These are phyloP conservation scores for Octodonta nipae DNA, from an alignment of 2,888 invertebrate genomes.

Conservation along the genomic window DNA sequence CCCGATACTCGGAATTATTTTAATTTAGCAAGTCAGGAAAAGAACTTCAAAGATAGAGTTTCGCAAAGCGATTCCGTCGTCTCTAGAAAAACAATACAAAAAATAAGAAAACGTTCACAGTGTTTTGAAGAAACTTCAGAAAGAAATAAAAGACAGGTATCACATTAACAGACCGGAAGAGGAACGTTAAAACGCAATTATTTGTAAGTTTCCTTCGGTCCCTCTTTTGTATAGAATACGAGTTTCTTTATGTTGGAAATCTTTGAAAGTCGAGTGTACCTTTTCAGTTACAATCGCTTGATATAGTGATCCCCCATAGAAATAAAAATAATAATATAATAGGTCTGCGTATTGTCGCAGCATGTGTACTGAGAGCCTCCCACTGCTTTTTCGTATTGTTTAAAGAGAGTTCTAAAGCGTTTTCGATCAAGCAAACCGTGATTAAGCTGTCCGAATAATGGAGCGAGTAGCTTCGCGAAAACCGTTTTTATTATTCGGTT, in stretches of 20 bases:
- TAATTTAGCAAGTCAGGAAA: too few relatives aligned
- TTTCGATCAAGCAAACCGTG: slow-evolving; percentile 22
- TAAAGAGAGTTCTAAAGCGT: slow-evolving; percentile 28
- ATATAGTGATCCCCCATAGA: slow-evolving; percentile 30
- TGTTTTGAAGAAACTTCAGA: too few relatives aligned
- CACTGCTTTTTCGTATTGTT: slow-evolving; percentile 31
- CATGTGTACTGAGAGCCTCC: slow-evolving; percentile 31
- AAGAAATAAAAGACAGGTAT: slow-evolving; percentile 23
- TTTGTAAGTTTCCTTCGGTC: slow-evolving; percentile 30
- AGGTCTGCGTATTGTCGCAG: slow-evolving; percentile 28
- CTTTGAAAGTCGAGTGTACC: slow-evolving; percentile 33
- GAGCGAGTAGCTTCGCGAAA: slow-evolving; percentile 21
- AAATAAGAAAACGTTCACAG: too few relatives aligned
- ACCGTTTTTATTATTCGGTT: slow-evolving; percentile 23
- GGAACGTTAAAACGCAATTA: slow-evolving; percentile 32
- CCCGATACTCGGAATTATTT: too few relatives aligned
- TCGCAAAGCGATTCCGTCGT: too few relatives aligned
- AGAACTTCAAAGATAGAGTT: too few relatives aligned
- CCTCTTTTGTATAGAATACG: slow-evolving; percentile 13
- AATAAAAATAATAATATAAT: slow-evolving; percentile 31
- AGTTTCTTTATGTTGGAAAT: slow-evolving; percentile 28
- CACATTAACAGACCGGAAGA: slow-evolving; percentile 31
- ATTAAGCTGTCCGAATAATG: slow-evolving; percentile 24
- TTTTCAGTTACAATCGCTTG: slow-evolving; percentile 33
- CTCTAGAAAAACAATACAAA: too few relatives aligned